Evolutionary conservation across 1,140 invertebrate species (phyloP), one percentile per base, ranked within the genome.

Genomic region (Cecropterus lyciades): DNA sequence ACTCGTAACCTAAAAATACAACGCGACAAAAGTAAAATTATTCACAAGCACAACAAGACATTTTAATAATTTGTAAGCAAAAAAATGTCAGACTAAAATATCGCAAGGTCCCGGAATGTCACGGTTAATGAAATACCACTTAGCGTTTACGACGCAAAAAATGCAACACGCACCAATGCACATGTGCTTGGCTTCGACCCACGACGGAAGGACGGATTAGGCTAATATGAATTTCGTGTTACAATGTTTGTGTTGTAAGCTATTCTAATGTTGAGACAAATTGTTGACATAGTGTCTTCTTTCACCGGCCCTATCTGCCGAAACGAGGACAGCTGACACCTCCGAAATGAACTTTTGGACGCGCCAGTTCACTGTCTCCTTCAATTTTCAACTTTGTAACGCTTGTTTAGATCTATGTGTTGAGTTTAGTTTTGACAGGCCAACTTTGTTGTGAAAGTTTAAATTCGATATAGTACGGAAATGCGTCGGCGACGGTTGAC

Each of bases 201-300:
- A n/a, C n/a, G n/a, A n/a, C 82, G 85, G 82, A 90, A 80, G 85
- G 80, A 70, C 70, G 84, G 87, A 91, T 91, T 90, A 91, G 82
- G 64, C 73, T 85, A 82, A 89, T 87, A 83, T 87, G 81, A 82
- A 79, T 84, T 91, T 89, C 86, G 89, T 91, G 83, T 80, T 85
- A 77, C 75, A 73, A 67, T 91, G 85, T 91, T 91, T 91, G 73
- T 84, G 67, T 91, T 84, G 85, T 80, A 81, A 87, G 77, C 66
- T 80, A 79, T 78, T 70, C 74, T 75, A n/a, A 83, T 75, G 80
- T 77, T 76, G 73, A 77, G 79, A 87, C 89, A 89, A 89, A 86
- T 91, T 91, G 87, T 89, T 89, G 82, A 87, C 81, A 76, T 69
- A 84, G 88, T 87, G 77, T 87, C 84, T 80, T 81, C 79, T 88